phyloP scores from a whole-genome alignment of 2,888 invertebrate genomes.

The Lucinisca nassula region DNA sequence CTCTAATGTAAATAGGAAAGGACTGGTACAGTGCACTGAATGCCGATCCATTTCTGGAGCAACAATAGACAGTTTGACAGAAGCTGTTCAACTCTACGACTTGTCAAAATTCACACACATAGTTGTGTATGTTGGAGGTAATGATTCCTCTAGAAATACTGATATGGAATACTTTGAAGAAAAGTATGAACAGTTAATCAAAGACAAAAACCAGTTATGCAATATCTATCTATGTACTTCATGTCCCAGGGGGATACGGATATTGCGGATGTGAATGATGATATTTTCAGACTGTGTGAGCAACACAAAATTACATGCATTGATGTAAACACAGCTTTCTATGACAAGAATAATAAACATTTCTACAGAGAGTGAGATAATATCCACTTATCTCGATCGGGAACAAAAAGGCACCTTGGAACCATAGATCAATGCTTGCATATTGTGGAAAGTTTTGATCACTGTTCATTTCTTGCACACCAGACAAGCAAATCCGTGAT shows the following conservation, averaged over 20 bases:
- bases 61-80: background rate
- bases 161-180: slow-evolving; percentile 4
- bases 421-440: background rate
- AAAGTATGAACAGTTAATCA: slow-evolving; percentile 8
- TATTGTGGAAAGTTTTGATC: background rate
- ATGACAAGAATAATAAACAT: background rate
- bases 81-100: background rate
- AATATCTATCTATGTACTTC: background rate
- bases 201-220: background rate
- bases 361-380: background rate
- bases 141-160: slow-evolving; percentile 11
- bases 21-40: background rate
- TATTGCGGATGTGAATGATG: background rate
- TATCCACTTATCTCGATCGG: background rate
- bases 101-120: background rate
- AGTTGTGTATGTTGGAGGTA: slow-evolving; percentile 5
- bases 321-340: background rate
- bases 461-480: too few relatives aligned
- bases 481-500: too few relatives aligned
- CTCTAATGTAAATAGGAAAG: slow-evolving; percentile 6
- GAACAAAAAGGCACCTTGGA: background rate
- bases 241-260: slow-evolving; percentile 16
- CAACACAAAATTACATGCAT: background rate
- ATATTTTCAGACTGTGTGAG: background rate
- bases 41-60: background rate